Evolutionary conservation across 2,888 invertebrate genomes (phyloP).

Genomic region (Philereme vetulata): DNA sequence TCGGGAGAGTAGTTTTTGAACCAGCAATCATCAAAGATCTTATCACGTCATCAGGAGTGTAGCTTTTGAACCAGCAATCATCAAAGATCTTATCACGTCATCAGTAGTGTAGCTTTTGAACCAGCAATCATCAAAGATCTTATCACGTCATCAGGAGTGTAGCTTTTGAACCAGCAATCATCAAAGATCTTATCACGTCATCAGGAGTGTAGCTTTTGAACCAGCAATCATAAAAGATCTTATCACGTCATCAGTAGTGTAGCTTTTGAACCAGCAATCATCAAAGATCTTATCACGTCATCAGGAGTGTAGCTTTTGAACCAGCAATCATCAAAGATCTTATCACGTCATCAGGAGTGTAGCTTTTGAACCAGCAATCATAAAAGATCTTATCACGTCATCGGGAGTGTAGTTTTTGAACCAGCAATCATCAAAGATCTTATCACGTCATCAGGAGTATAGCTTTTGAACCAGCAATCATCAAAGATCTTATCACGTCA

Average conservation of each 20-base stretch:
- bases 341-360: conserved; percentile 4
- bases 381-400: conserved; percentile 4
- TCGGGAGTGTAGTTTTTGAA: conserved; percentile 27
- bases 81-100: conserved; percentile 5
- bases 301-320: conserved; percentile 27
- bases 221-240: conserved; percentile 18
- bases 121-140: conserved; percentile 20
- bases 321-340: conserved; percentile 20
- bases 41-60: conserved; percentile 4
- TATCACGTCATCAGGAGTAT: conserved; percentile 4
- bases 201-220: conserved; percentile 27
- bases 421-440: conserved; percentile 20
- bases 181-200: conserved; percentile 5
- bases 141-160: conserved; percentile 4
- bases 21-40: conserved; percentile 20
- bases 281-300: conserved; percentile 5
- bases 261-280: conserved; percentile 34
- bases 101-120: conserved; percentile 27
- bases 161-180: conserved; percentile 34
- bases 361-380: conserved; percentile 34
- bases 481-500: conserved; percentile 5
- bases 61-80: conserved; percentile 34
- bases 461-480: conserved; percentile 34
- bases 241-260: conserved; percentile 4
- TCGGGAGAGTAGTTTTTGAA: conserved; percentile 27